Base-by-base conservation (phyloP, 2,113 vertebrate genomes). In the Perccottus glenii region DNA sequence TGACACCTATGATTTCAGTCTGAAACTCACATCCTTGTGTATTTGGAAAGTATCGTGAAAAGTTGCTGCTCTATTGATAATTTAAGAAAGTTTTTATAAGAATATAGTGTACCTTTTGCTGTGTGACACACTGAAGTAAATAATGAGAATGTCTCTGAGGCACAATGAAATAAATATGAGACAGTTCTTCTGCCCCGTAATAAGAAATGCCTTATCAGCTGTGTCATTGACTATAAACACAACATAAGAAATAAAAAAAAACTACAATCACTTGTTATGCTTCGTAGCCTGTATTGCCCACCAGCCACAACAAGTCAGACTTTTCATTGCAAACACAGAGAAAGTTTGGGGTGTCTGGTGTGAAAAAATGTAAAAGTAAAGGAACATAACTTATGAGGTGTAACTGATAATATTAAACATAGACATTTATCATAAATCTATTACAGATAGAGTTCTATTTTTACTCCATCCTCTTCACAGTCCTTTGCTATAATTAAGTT, bases 371-470 rank as follows among this genome's bases (percentile, higher is more conserved):
- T 2, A 7, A 55, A 45, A 40, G 42, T 52, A 10, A 6, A 7
- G 47, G 11, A 16, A 52, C 3, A 0, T 38, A 32, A 45, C 74
- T 60, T 48, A 56, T 57, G 63, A 48, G 3, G 52, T 42, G 46
- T 11, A 36, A 27, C 16, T 4, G 19, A 45, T 58, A 15, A 32
- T 42, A 15, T 46, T 32, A 55, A 44, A 59, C 14, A 27, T n/a
- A 44, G 50, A 1, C 9, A 62, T 62, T 62, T 45, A 27, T 58
- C 40, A 67, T 9, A 47, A 67, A 67, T 59, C 35, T 42, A n/a
- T 46, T 36, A 42, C 11, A 19, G 1, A 4, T 42, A 4, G 53
- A 9, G 35, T 7, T 49, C 33, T 48, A 16, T 40, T 14, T 61
- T 15, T 33, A 0, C 19, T 2, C 35, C 27, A 15, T 56, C 44